Base-by-base conservation (phyloP, 2,888 invertebrate species). In the Stenodera caucasica region DNA sequence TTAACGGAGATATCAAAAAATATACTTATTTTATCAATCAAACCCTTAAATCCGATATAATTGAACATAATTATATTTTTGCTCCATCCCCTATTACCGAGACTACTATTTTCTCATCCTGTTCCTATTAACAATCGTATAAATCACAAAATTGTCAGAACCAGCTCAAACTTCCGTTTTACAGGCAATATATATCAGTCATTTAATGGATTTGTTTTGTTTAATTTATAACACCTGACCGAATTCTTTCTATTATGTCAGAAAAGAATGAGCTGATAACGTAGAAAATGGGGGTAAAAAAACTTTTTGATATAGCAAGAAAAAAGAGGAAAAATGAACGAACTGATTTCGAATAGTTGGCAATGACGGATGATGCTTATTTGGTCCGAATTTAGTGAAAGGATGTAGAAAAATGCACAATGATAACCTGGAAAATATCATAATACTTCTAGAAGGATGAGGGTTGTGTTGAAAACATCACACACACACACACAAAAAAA, bases 311-410 rank as follows among this genome's bases (percentile, higher is more conserved):
- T 26, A 26, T n/a, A n/a, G n/a, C n/a, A n/a, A n/a, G n/a, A 26
- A 50, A 15, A 23, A 23, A 18, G 12, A 53, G 30, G 18, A 53
- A 26, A 37, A 32, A 21, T 18, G 32, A 52, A 35, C 18, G 32
- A 32, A 15, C 50, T 1, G 29, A 51, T 51, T 51, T 29, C 51
- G 29, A 21, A 51, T 51, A 21, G 8, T 29, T 33, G 53, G 53
- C 53, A 53, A 53, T 53, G 53, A 53, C 33, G 32, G 11, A 53
- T 53, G 21, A 35, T 35, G 33, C 33, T 53, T 33, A 53, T 53
- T 53, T 53, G n/a, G 53, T 23, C 11, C 18, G 53, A 35, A 53
- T 14, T 15, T 35, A 53, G 33, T 18, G 33, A 33, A 53, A 32
- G 53, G 33, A 18, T 53, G 53, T 53, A 8, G 53, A 33, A 35